These are phyloP conservation scores for Myiothlypis chrysogaster DNA, from an alignment of 2,797 vertebrate species.

Conservation along the genomic window DNA sequence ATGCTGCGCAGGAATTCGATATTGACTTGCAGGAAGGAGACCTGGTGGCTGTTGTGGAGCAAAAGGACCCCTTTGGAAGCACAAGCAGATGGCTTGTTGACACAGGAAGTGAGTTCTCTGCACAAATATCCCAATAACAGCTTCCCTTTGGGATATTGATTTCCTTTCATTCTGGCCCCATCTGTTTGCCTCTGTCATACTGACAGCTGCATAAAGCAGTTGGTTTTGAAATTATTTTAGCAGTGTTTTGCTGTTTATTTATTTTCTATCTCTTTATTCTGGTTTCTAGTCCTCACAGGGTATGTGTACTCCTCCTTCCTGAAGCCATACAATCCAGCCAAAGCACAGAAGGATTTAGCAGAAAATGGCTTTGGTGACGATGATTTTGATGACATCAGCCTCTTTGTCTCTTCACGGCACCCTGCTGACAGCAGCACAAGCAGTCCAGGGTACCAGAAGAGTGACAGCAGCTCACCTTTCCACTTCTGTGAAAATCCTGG, in stretches of 20 bases:
- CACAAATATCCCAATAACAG: background rate
- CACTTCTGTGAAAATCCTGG: constrained; percentile 78
- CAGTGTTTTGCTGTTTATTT: background rate
- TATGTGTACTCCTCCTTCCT: constrained; percentile 96
- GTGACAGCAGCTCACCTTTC: constrained; percentile 78
- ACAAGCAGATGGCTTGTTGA: constrained; percentile 93
- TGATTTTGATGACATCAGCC: constrained; percentile 93
- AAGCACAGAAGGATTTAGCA: constrained; percentile 59
- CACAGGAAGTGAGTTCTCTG: constrained; percentile 85
- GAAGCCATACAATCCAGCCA: constrained; percentile 89
- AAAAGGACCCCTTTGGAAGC: constrained; percentile 89
- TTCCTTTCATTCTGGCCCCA: background rate
- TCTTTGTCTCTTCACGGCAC: constrained; percentile 85
- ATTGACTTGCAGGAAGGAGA: constrained; percentile 92
- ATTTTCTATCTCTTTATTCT: constrained; percentile 25
- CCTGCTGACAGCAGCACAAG: constrained; percentile 76
- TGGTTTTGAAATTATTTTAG: background rate
- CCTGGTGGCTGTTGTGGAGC: constrained; percentile 89
- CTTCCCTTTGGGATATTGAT: background rate
- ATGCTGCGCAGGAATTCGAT: constrained; percentile 91
- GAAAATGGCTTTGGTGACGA: constrained; percentile 76
- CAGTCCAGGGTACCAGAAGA: constrained; percentile 68
- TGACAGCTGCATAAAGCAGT: background rate
- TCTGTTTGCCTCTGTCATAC: background rate
- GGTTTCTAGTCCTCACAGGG: constrained; percentile 73